Conservation (phyloP, 2,888 invertebrate species). For the Nebria brevicollis region DNA sequence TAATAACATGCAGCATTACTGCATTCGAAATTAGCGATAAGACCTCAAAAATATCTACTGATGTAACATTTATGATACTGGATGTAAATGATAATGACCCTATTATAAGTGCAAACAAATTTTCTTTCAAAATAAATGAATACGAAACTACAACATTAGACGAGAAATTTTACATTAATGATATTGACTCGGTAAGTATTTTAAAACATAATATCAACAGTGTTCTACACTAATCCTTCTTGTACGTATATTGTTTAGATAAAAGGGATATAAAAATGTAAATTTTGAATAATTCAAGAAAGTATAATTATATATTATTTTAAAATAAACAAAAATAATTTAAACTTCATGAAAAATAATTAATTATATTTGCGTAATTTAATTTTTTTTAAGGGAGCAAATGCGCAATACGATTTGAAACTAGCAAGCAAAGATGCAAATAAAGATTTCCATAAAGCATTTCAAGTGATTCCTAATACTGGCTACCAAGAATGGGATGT, state of each 20-base stretch:
- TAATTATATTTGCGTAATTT: too few species aligned
- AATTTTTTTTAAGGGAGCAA: conserved; percentile 64
- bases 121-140: conserved; percentile 64
- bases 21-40: conserved; percentile 58
- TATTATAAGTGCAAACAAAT: conserved; percentile 59
- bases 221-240: too few species aligned
- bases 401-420: conserved; percentile 65
- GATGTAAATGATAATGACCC: conserved; percentile 77
- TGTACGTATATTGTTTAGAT: too few species aligned
- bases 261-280: too few species aligned
- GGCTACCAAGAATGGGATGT: conserved; percentile 71
- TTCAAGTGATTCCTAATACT: conserved; percentile 69
- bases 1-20: conserved; percentile 55
- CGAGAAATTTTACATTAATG: conserved; percentile 23
- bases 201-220: not conserved
- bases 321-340: too few species aligned
- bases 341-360: too few species aligned
- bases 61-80: conserved; percentile 60
- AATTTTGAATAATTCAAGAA: too few species aligned
- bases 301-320: too few species aligned
- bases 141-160: conserved; percentile 65
- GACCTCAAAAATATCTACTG: conserved; percentile 48
- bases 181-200: conserved; percentile 31
- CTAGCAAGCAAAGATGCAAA: conserved; percentile 48
- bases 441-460: conserved; percentile 61